Percentiles rank a stretch among this genome's conserved stretches.
Conservation (phyloP, 2,113 vertebrate species). For the Pungitius pungitius region DNA sequence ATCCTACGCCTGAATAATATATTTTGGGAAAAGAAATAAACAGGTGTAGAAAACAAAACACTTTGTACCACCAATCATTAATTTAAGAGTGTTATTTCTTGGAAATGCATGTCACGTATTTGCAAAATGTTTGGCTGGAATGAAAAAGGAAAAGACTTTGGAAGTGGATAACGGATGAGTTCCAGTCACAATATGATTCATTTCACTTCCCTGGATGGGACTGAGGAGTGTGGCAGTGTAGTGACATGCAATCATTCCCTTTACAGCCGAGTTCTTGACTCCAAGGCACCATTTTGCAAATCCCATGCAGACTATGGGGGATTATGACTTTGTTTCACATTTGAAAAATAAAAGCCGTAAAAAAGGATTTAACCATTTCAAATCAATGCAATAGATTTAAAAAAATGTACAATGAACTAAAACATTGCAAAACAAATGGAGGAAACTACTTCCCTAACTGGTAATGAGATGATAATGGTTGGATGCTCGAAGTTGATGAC, state of each 20-base stretch:
- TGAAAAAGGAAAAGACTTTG: not conserved
- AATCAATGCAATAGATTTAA: slow-evolving; percentile 1
- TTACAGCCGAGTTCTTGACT: slow-evolving; percentile 14
- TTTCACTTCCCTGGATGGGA: slow-evolving; percentile 1
- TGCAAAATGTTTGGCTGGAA: slow-evolving; percentile 23
- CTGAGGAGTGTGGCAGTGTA: slow-evolving; percentile 1
- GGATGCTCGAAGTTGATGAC: slow-evolving; percentile 28
- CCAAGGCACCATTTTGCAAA: slow-evolving; percentile 30
- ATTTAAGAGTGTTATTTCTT: slow-evolving; percentile 29
- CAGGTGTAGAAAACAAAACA: slow-evolving; percentile 30
- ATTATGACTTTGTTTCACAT: not conserved
- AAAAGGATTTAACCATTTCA: not conserved
- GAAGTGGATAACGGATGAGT: slow-evolving; percentile 6
- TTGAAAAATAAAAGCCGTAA: not conserved
- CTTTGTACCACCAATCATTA: slow-evolving; percentile 23
- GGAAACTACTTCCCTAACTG: not conserved
- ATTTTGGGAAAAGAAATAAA: not conserved
- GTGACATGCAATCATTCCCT: slow-evolving; percentile 47
- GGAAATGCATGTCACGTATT: slow-evolving; percentile 19
- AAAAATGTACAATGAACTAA: slow-evolving; percentile 3
- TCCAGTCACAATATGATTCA: not conserved
- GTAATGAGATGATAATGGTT: slow-evolving; percentile 23
- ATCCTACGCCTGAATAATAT: slow-evolving; percentile 18
- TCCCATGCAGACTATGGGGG: slow-evolving; percentile 47
- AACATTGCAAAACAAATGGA: slow-evolving; percentile 15